Evolutionary conservation across 2,113 vertebrate species (phyloP).

Genomic region (Charina bottae): DNA sequence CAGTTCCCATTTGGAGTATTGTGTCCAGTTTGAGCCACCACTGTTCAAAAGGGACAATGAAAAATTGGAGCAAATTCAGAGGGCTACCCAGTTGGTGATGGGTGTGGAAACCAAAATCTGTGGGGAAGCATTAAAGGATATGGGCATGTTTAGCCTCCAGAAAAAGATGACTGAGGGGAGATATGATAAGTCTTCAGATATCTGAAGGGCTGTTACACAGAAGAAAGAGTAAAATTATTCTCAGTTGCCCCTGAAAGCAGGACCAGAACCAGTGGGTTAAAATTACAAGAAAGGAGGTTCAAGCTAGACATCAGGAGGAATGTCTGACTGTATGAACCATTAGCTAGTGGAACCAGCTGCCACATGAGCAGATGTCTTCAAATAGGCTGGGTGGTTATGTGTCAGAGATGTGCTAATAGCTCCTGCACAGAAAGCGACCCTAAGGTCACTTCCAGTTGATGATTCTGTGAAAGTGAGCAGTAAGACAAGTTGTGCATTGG

Average conservation of each 20-base stretch:
- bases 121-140: neutral
- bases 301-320: neutral
- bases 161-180: neutral
- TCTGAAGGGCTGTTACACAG: neutral
- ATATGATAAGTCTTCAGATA: neutral
- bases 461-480: neutral
- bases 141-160: neutral
- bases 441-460: neutral
- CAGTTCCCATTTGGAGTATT: neutral
- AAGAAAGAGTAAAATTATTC: neutral
- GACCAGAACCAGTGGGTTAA: neutral
- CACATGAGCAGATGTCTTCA: neutral
- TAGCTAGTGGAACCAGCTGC: neutral
- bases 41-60: neutral
- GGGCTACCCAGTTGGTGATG: neutral
- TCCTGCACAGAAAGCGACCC: neutral
- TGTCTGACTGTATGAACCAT: neutral
- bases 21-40: neutral
- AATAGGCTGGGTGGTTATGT: neutral
- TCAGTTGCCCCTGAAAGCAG: neutral
- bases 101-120: neutral
- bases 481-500: neutral
- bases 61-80: neutral
- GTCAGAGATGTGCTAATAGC: neutral
- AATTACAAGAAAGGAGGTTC: neutral